phyloP scores from a whole-genome alignment of 2,888 invertebrate genomes.

The Drosophila colorata region DNA sequence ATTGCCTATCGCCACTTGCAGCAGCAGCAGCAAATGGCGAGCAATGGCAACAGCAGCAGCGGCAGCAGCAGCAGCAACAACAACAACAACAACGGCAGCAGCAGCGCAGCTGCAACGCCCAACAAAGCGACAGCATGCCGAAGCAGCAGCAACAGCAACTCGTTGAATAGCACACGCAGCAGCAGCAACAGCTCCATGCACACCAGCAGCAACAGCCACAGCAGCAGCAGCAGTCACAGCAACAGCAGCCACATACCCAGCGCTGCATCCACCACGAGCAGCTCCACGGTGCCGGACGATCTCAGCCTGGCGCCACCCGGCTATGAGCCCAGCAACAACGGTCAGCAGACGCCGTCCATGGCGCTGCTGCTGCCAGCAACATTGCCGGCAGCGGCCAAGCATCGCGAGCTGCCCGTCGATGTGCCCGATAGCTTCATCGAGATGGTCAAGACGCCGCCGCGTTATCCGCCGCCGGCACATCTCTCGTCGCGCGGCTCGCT shows the following conservation, averaged over 20 bases:
- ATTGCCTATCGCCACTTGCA: slow-evolving; percentile 83
- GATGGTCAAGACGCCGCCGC: slow-evolving; percentile 91
- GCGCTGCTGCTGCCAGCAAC: slow-evolving; percentile 19
- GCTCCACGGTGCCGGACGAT: slow-evolving; percentile 68
- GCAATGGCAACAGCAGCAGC: slow-evolving; percentile 26
- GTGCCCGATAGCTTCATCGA: slow-evolving; percentile 95
- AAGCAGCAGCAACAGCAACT: slow-evolving; percentile 56
- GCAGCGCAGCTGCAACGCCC: slow-evolving; percentile 22
- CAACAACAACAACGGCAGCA: slow-evolving; percentile 20
- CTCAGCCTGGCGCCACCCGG: slow-evolving; percentile 82
- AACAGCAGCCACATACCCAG: slow-evolving; percentile 36
- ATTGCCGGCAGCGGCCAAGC: slow-evolving; percentile 66
- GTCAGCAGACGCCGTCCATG: slow-evolving; percentile 10
- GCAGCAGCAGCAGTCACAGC: slow-evolving; percentile 42
- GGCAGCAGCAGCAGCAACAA: slow-evolving; percentile 28
- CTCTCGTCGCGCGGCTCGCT: slow-evolving; percentile 83
- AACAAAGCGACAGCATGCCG: slow-evolving; percentile 4
- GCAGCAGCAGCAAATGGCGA: slow-evolving; percentile 35
- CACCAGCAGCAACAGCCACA: slow-evolving; percentile 45
- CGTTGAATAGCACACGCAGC: slow-evolving; percentile 42
- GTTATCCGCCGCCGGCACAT: slow-evolving; percentile 87
- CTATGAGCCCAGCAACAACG: slow-evolving; percentile 72
- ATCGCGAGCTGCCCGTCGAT: slow-evolving; percentile 92
- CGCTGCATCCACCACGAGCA: slow-evolving; percentile 43
- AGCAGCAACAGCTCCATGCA: slow-evolving; percentile 56